These are phyloP conservation scores for Pocillopora verrucosa DNA, from an alignment of 64 coral and sea anemone genomes.

Conservation along the genomic window DNA sequence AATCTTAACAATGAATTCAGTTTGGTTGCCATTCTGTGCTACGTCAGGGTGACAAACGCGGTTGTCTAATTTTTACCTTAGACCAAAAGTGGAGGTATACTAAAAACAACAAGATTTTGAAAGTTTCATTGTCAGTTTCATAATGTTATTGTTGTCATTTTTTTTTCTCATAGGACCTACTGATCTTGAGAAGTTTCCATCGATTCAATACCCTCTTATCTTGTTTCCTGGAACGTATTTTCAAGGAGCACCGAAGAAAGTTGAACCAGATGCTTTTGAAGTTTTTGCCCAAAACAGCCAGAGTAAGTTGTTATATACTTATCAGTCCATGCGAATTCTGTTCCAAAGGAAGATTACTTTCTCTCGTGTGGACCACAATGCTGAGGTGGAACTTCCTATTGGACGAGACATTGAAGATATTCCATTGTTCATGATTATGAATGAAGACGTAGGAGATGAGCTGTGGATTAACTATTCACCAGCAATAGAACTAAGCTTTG, in stretches of 20 bases:
- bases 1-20: too few species aligned
- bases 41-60: too few species aligned
- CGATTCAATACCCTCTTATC: constrained; percentile 71
- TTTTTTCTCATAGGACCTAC: constrained; percentile 56
- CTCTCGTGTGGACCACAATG: constrained; percentile 77
- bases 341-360: constrained; percentile 79
- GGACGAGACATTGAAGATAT: constrained; percentile 90
- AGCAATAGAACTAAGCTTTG: constrained; percentile 84
- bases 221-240: constrained; percentile 84
- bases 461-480: constrained; percentile 93
- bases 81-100: too few species aligned
- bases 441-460: constrained; percentile 67
- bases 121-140: background rate
- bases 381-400: constrained; percentile 34
- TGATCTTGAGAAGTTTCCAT: constrained; percentile 52
- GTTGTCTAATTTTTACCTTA: too few species aligned
- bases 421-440: constrained; percentile 71
- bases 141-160: background rate
- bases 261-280: constrained; percentile 56
- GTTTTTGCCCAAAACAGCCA: constrained; percentile 82
- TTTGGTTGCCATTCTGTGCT: too few species aligned
- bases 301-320: constrained; percentile 61
- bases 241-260: constrained; percentile 65
- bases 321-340: constrained; percentile 78
- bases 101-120: too few species aligned